Evolutionary conservation across 2,113 vertebrate species (phyloP).

Genomic region (Sphyrna mokarran): DNA sequence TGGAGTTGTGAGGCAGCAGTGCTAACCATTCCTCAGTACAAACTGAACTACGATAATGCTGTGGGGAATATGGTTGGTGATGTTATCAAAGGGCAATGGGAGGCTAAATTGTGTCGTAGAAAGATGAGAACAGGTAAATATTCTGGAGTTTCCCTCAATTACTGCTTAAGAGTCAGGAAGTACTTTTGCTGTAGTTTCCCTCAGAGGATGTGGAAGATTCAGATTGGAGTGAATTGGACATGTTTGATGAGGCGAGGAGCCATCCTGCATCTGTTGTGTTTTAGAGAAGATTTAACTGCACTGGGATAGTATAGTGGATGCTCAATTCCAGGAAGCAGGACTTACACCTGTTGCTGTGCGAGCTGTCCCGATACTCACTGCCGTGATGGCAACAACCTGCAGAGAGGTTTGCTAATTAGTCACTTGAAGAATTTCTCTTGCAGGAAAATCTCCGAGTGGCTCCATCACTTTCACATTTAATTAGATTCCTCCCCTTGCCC

Average conservation of each 20-base stretch:
- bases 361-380: not conserved
- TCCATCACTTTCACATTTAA: not conserved
- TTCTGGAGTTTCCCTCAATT: no score
- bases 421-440: not conserved
- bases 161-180: no score
- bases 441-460: not conserved
- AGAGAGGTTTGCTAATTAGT: not conserved
- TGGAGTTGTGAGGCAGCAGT: no score
- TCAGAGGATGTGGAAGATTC: not conserved
- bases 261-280: not conserved
- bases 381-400: not conserved
- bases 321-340: not conserved
- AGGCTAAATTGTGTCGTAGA: no score
- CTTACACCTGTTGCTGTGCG: not conserved
- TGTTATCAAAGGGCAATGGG: no score
- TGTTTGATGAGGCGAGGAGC: not conserved
- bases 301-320: not conserved
- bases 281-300: not conserved
- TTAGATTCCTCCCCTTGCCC: not conserved
- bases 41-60: no score
- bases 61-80: no score
- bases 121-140: no score
- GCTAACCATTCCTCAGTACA: no score
- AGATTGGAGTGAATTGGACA: not conserved
- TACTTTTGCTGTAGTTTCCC: no score